Evolutionary conservation across 2,888 invertebrate genomes (phyloP).

Genomic region (Parasteatoda lunata): DNA sequence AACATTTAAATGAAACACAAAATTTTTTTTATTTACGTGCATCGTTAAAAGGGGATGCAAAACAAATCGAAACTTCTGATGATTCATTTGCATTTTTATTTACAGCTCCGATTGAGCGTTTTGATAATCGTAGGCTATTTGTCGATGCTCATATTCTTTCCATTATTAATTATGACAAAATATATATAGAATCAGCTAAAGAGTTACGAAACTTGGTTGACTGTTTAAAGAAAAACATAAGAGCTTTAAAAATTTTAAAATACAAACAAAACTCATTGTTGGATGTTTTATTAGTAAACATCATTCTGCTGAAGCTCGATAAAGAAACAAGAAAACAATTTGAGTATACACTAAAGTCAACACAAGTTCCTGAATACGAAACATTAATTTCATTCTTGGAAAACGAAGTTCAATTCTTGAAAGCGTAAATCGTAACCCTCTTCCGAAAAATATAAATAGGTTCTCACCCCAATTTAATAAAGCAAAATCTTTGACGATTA

Average conservation of each 20-base stretch:
- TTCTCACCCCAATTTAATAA: neutral
- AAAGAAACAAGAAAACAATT: neutral
- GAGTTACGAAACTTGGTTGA: neutral
- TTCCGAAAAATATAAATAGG: neutral
- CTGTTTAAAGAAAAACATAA: neutral
- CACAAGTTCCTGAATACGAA: neutral
- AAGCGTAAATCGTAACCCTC: neutral
- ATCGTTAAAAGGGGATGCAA: slow-evolving; percentile 8
- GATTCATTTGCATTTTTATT: slow-evolving; percentile 11
- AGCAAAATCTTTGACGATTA: neutral
- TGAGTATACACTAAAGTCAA: neutral
- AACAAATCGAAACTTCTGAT: slow-evolving; percentile 2
- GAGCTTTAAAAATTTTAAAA: neutral
- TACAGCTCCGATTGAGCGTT: neutral
- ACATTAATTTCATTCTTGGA: neutral
- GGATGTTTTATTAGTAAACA: neutral
- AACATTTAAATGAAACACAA: slow-evolving; percentile 8
- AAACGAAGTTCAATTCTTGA: neutral
- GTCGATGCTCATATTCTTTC: slow-evolving; percentile 5
- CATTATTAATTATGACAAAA: slow-evolving; percentile 12
- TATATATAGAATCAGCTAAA: neutral
- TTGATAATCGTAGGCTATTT: neutral
- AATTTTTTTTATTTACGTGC: slow-evolving; percentile 26
- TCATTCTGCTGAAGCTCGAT: neutral
- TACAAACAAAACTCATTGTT: slow-evolving; percentile 6